These are phyloP conservation scores for Megamerina dolium DNA, from an alignment of 2,888 invertebrate genomes.

Conservation along the genomic window DNA sequence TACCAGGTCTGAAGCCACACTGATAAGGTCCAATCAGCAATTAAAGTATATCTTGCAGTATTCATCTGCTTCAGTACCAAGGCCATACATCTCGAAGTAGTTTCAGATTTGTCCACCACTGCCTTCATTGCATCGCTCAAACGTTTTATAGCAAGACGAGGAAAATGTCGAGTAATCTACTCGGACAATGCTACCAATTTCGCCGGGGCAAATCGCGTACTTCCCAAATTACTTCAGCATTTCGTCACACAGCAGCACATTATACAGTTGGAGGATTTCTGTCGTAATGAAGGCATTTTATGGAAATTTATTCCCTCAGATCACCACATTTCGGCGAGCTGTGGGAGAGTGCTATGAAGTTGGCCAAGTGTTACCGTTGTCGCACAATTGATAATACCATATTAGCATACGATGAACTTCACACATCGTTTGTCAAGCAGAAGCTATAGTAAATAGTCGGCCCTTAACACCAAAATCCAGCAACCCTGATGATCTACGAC, in stretches of 20 bases:
- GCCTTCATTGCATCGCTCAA: conserved; percentile 5
- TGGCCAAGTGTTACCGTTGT: conserved; percentile 8
- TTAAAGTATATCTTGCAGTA: not conserved
- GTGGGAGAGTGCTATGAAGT: conserved; percentile 18
- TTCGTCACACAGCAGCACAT: conserved; percentile 5
- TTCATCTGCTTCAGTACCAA: conserved; percentile 1
- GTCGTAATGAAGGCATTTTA: conserved; percentile 3
- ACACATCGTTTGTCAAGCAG: conserved; percentile 14
- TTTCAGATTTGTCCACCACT: not conserved
- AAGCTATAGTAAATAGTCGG: conserved; percentile 12
- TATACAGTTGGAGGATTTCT: not conserved
- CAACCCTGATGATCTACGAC: conserved; percentile 5
- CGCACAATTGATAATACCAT: conserved; percentile 3
- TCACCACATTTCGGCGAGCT: conserved; percentile 17
- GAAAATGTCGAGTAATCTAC: conserved; percentile 3
- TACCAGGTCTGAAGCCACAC: no score
- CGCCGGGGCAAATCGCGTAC: conserved; percentile 12
- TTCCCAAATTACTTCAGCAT: conserved; percentile 3
- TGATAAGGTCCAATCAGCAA: no score
- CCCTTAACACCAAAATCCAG: conserved; percentile 10
- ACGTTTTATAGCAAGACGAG: conserved; percentile 2
- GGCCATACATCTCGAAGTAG: not conserved
- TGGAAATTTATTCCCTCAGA: conserved; percentile 12
- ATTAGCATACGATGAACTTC: conserved; percentile 8
- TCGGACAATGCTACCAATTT: no score